These are phyloP conservation scores for Dendrolimus kikuchii DNA, from an alignment of 1,140 invertebrate genomes.

Conservation along the genomic window DNA sequence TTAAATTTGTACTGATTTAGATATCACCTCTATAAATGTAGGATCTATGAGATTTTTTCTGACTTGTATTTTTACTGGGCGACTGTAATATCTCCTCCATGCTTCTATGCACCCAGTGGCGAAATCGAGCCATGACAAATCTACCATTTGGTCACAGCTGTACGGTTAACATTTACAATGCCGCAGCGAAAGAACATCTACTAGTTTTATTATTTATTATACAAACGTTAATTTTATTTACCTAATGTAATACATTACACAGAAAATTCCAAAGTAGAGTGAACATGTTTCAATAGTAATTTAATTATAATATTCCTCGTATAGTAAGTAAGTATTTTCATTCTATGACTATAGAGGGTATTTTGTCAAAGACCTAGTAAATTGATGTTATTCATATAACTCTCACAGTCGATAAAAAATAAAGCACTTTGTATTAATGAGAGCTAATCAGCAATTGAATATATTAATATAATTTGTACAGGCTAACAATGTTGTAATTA, in stretches of 20 bases:
- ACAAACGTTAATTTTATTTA: slow-evolving; percentile 11
- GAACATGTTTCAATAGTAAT: no score
- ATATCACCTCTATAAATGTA: no score
- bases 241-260: slow-evolving; percentile 6
- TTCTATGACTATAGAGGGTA: no score
- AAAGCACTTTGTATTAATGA: slow-evolving; percentile 32
- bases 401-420: slow-evolving; percentile 31
- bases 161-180: slow-evolving; percentile 4
- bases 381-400: slow-evolving; percentile 10
- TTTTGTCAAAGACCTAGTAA: background rate
- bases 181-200: slow-evolving; percentile 3
- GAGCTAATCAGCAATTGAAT: slow-evolving; percentile 30
- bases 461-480: slow-evolving; percentile 45
- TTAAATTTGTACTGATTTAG: no score
- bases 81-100: no score
- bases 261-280: background rate
- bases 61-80: no score
- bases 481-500: slow-evolving; percentile 25
- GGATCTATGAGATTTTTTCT: no score
- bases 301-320: no score
- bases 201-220: slow-evolving; percentile 12
- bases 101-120: slow-evolving; percentile 31
- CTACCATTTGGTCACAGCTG: slow-evolving; percentile 33
- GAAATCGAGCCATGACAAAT: slow-evolving; percentile 27
- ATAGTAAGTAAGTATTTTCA: no score